Evolutionary conservation across 2,113 vertebrate genomes (phyloP).

Genomic region (Aplodontia rufa): DNA sequence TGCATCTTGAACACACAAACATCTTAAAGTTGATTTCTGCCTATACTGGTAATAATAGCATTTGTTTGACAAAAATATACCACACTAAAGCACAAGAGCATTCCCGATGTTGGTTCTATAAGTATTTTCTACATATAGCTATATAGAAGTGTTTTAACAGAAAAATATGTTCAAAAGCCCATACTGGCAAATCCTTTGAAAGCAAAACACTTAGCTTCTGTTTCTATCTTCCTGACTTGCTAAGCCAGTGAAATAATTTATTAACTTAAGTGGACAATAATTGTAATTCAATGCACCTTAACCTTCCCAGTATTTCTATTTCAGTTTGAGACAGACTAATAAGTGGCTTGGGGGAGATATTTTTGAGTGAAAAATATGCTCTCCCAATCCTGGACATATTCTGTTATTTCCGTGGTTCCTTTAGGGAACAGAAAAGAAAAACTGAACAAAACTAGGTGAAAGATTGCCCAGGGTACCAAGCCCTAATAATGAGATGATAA

Average conservation of each 20-base stretch:
- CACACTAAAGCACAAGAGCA: not conserved
- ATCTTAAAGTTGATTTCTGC: conserved; percentile 22
- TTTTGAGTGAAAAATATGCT: not conserved
- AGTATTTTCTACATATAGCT: conserved; percentile 20
- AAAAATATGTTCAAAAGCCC: not conserved
- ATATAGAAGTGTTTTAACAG: not conserved
- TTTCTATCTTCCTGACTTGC: not conserved
- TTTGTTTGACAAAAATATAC: not conserved
- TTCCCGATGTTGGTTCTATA: not conserved
- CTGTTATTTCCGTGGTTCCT: not conserved
- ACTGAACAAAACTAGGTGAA: not conserved
- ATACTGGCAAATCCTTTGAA: not conserved
- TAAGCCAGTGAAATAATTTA: not conserved
- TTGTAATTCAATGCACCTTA: not conserved
- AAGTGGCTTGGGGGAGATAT: not conserved
- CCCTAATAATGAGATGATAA: not conserved
- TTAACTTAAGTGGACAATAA: not conserved
- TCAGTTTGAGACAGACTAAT: not conserved
- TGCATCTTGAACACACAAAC: conserved; percentile 35
- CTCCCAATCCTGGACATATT: not conserved
- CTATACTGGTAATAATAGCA: not conserved
- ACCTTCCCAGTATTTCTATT: not conserved
- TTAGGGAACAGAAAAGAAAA: not conserved
- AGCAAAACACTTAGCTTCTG: not conserved
- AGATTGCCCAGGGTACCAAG: not conserved